phyloP scores from a whole-genome alignment of 2,113 vertebrate genomes.

The Rhineura floridana region DNA sequence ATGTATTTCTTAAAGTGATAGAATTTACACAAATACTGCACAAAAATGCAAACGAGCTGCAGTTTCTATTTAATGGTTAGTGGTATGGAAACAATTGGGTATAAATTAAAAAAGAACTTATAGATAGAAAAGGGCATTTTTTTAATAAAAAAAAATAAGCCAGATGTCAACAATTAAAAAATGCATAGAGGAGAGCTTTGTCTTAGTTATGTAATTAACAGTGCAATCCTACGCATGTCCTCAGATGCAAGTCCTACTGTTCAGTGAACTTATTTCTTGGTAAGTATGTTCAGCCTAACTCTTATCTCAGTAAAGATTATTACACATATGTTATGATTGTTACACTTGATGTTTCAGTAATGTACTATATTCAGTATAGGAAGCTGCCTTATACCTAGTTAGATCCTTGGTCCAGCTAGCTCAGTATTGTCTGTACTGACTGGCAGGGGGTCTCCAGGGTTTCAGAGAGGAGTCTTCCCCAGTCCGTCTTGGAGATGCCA shows the following conservation, averaged over 20 bases:
- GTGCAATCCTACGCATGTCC: background rate
- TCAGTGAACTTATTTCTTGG: background rate
- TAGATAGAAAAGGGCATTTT: background rate
- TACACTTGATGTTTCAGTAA: background rate
- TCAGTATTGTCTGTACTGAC: background rate
- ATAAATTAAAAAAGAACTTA: background rate
- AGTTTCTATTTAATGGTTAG: background rate
- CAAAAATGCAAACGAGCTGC: background rate
- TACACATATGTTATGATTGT: too few relatives aligned
- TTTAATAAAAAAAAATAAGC: background rate
- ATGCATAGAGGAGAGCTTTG: background rate
- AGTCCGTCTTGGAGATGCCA: background rate
- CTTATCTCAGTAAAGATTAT: background rate
- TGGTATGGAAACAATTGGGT: background rate
- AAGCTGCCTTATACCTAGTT: background rate
- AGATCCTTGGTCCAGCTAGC: background rate
- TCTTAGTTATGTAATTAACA: background rate
- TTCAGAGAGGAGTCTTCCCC: background rate
- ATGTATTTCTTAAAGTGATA: background rate
- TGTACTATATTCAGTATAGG: too few relatives aligned
- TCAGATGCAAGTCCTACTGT: background rate
- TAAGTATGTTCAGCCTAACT: background rate
- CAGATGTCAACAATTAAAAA: background rate
- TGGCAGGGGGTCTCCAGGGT: background rate
- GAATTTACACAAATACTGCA: constrained; percentile 13